These are phyloP conservation scores for Leptinotarsa lineolata DNA, from an alignment of 1,140 invertebrate species.

Conservation along the genomic window DNA sequence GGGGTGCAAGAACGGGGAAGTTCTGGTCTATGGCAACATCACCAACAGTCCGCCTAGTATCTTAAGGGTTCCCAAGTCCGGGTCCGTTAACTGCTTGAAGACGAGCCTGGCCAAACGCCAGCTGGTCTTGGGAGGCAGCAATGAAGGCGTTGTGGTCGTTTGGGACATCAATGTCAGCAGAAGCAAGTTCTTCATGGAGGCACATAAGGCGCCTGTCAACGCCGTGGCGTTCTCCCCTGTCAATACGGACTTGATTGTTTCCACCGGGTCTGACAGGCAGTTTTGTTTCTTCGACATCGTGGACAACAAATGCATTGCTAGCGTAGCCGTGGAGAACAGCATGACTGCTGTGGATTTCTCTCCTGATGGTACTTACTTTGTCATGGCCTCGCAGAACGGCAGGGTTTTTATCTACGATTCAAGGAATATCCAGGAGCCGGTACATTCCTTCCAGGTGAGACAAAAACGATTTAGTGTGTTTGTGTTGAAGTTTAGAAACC, in stretches of 20 bases:
- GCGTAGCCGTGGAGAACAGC: constrained; percentile 43
- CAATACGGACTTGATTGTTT: constrained; percentile 45
- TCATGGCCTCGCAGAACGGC: constrained; percentile 49
- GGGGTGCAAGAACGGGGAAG: constrained; percentile 47
- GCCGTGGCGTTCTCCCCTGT: constrained; percentile 48
- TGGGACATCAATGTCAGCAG: constrained; percentile 53
- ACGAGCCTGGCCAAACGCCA: constrained; percentile 48
- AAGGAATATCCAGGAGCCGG: constrained; percentile 43
- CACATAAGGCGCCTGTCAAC: constrained; percentile 48
- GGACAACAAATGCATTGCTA: constrained; percentile 37
- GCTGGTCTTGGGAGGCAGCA: constrained; percentile 47
- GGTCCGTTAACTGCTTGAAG: constrained; percentile 44
- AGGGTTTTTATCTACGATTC: constrained; percentile 49
- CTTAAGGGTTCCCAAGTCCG: constrained; percentile 48
- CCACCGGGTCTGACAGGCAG: constrained; percentile 47
- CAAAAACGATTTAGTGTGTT: too few species aligned
- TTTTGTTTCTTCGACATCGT: constrained; percentile 50
- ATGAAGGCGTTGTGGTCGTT: constrained; percentile 50
- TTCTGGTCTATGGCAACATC: constrained; percentile 47
- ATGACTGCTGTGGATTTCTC: constrained; percentile 51
- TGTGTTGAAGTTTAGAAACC: too few species aligned
- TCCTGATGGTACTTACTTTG: constrained; percentile 45
- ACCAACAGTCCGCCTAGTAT: constrained; percentile 41
- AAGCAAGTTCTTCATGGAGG: constrained; percentile 40
- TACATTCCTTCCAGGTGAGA: constrained; percentile 35